Base-by-base conservation (phyloP, 1,140 invertebrate species). In the Thrips palmi region DNA sequence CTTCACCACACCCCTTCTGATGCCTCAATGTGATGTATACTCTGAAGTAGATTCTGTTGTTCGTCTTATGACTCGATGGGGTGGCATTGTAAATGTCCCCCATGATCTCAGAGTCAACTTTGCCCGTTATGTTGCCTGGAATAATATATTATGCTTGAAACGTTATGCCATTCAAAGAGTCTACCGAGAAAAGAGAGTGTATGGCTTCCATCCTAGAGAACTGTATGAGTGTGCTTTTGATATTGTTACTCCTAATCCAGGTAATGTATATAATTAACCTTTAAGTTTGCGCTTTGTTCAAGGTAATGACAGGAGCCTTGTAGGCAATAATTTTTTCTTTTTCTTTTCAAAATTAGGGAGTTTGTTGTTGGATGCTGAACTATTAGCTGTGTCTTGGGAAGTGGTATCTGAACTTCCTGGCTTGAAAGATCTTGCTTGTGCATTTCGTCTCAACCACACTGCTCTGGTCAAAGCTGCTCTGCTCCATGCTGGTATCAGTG, bases 211-310 rank as follows among this genome's bases (percentile, higher is more conserved):
- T 63, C 89, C 89, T 0, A 70, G 74, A 45, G 86, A 93, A 60
- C 64, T 84, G 4, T 77, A 77, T 40, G 87, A 93, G 57, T 91
- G 84, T 60, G 81, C 83, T 2, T 94, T 94, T 60, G 91, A 97
- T 55, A 87, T 94, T 43, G 77, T 94, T 8, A 78, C 75, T 14
- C 70, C 81, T 2, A 70, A 57, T 31, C 57, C 63, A 41, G 68
- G 71, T 71, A 54, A 48, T 27, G 43, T 37, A 11, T 21, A 24
- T 27, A 27, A 35, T 23, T n/a, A n/a, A n/a, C n/a, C 22, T 27
- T 36, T 4, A 33, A 6, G 27, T 34, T 7, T 24, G 24, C 10
- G 31, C 11, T 40, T 23, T 11, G 3, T 10, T 20, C 8, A 17
- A 11, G 24, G 6, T 24, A 8, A 10, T 17, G 3, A 4, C 6